Percentiles rank a stretch among this genome's conserved stretches.
Evolutionary conservation across 2,113 vertebrate species (phyloP).

Genomic region (Chionomys nivalis): DNA sequence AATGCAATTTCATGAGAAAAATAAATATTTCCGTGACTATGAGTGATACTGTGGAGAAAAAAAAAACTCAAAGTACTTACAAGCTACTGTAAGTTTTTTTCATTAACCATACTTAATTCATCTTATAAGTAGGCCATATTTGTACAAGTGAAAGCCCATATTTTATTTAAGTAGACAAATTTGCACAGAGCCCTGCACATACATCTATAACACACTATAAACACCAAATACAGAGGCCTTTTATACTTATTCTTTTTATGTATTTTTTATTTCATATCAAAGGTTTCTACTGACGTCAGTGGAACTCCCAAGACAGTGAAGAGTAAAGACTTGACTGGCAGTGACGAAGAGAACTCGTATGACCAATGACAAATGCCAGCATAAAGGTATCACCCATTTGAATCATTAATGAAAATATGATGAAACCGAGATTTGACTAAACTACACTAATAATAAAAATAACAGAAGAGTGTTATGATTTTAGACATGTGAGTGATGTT

Average conservation of each 20-base stretch:
- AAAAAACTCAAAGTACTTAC: conserved; percentile 59
- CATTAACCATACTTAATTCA: conserved; percentile 82
- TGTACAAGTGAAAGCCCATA: conserved; percentile 60
- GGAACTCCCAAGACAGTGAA: background rate
- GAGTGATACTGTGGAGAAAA: conserved; percentile 76
- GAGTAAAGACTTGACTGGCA: background rate
- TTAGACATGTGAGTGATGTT: background rate
- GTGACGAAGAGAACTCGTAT: conserved; percentile 23
- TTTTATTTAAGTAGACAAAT: conserved; percentile 77
- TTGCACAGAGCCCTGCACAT: conserved; percentile 52
- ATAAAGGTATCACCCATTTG: background rate
- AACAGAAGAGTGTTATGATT: background rate
- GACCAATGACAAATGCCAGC: background rate
- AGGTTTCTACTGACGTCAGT: conserved; percentile 68
- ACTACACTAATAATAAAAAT: background rate
- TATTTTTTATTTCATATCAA: conserved; percentile 72
- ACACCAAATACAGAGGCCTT: conserved; percentile 68
- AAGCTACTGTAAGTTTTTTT: conserved; percentile 68
- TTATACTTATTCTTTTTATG: conserved; percentile 54
- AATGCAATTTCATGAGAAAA: conserved; percentile 75
- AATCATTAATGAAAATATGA: background rate
- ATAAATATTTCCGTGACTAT: conserved; percentile 79
- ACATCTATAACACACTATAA: conserved; percentile 63
- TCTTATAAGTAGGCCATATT: conserved; percentile 74
- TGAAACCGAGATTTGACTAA: background rate